Evolutionary conservation across 53 echinoderm and acorn worm genomes (phyloP).

Genomic region (Luidia sarsii): DNA sequence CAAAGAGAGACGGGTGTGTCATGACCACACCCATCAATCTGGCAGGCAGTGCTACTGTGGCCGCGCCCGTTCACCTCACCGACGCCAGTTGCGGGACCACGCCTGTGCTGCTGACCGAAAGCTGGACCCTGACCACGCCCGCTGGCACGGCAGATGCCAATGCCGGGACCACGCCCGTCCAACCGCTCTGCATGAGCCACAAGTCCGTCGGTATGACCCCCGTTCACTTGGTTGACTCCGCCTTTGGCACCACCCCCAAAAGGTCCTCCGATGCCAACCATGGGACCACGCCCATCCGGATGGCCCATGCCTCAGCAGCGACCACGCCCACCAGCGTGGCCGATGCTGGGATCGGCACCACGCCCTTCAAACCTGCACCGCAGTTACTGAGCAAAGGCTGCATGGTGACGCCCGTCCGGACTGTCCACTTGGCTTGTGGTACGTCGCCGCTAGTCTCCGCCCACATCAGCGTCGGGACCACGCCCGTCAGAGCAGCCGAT

Average conservation of each 20-base stretch:
- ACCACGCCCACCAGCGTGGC: conserved; percentile 3
- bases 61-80: not conserved
- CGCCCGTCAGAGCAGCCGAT: conserved; percentile 35
- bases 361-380: conserved; percentile 13
- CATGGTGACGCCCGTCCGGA: conserved; percentile 11
- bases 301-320: not conserved
- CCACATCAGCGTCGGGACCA: conserved; percentile 49
- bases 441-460: conserved; percentile 42
- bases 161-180: conserved; percentile 53
- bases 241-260: conserved; percentile 14
- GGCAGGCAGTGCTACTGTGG: not conserved
- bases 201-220: not conserved
- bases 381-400: not conserved
- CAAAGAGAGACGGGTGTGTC: not conserved
- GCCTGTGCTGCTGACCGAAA: conserved; percentile 23
- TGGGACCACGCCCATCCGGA: conserved; percentile 34
- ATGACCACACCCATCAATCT: conserved; percentile 29
- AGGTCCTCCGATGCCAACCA: conserved; percentile 28
- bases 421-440: conserved; percentile 30
- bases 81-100: conserved; percentile 32
- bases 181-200: not conserved
- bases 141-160: not conserved
- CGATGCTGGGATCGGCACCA: conserved; percentile 20
- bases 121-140: conserved; percentile 45
- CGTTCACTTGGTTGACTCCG: not conserved